These are phyloP conservation scores for Pygmarrhopalites habei DNA, from an alignment of 1,140 invertebrate genomes.

Conservation along the genomic window DNA sequence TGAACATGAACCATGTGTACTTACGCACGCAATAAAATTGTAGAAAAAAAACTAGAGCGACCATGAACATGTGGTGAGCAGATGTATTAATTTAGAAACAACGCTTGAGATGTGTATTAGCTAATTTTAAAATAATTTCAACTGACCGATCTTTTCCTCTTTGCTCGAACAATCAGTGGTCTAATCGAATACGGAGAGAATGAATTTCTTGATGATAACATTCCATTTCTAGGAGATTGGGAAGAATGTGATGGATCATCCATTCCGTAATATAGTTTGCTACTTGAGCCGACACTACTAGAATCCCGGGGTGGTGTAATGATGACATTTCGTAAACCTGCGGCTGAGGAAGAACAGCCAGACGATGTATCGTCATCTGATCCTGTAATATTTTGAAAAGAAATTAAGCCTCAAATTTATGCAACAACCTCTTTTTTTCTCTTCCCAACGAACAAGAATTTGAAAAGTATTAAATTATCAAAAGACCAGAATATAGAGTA, in stretches of 20 bases:
- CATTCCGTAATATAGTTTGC: background rate
- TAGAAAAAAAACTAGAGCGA: background rate
- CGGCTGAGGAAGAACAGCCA: background rate
- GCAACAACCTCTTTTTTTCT: background rate
- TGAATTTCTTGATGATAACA: conserved; percentile 5
- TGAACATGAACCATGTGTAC: background rate
- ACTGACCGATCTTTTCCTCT: conserved; percentile 7
- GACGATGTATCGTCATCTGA: background rate
- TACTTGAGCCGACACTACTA: background rate
- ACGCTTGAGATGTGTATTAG: background rate
- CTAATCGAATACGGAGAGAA: conserved; percentile 13
- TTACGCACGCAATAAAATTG: background rate
- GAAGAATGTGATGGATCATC: background rate
- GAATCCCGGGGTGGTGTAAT: background rate
- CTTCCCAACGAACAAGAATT: background rate
- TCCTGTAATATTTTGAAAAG: background rate
- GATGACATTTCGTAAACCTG: background rate
- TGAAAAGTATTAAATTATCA: background rate
- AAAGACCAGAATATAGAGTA: background rate
- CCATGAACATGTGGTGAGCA: background rate
- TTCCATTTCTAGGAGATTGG: background rate
- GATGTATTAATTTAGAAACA: background rate
- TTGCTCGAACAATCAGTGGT: conserved; percentile 16
- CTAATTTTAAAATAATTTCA: background rate
- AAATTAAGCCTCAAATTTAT: background rate